Percentiles rank a stretch among this genome's conserved stretches.
phyloP scores from a whole-genome alignment of 2,113 vertebrate genomes.

The Sarotherodon lohbergeri region DNA sequence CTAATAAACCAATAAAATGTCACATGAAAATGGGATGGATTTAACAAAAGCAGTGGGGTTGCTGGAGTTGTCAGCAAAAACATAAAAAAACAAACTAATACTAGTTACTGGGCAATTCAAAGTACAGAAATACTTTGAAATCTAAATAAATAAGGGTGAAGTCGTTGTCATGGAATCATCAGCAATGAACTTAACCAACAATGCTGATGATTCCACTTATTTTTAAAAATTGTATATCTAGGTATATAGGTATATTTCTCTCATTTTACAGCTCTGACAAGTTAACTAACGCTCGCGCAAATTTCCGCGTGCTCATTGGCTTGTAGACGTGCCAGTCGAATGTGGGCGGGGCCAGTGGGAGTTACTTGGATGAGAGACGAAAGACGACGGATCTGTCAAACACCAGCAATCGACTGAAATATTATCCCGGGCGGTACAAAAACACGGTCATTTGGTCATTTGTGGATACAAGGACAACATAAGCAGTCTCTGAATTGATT shows the following conservation, averaged over 20 bases:
- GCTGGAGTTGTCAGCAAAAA: not conserved
- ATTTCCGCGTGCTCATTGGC: not conserved
- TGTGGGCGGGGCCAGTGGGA: conserved; percentile 17
- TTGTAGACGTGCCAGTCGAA: not conserved
- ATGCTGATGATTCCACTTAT: not conserved
- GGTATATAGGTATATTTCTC: not conserved
- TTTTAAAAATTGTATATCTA: accelerated
- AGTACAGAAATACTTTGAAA: not conserved
- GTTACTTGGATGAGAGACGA: not conserved
- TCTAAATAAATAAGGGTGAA: not conserved
- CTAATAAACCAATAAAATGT: not conserved
- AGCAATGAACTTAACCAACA: not conserved
- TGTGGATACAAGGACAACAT: not conserved
- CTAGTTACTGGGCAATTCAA: not conserved
- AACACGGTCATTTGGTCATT: not conserved
- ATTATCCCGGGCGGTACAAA: not conserved
- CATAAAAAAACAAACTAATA: not conserved
- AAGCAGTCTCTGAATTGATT: not conserved
- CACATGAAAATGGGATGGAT: not conserved
- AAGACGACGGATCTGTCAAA: conserved; percentile 63
- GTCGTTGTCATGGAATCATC: not conserved
- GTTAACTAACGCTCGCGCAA: not conserved
- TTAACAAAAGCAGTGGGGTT: not conserved
- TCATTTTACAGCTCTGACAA: not conserved
- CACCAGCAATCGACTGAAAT: conserved; percentile 37